These are phyloP conservation scores for Erpetoichthys calabaricus DNA, from an alignment of 2,797 vertebrate genomes.

Conservation along the genomic window DNA sequence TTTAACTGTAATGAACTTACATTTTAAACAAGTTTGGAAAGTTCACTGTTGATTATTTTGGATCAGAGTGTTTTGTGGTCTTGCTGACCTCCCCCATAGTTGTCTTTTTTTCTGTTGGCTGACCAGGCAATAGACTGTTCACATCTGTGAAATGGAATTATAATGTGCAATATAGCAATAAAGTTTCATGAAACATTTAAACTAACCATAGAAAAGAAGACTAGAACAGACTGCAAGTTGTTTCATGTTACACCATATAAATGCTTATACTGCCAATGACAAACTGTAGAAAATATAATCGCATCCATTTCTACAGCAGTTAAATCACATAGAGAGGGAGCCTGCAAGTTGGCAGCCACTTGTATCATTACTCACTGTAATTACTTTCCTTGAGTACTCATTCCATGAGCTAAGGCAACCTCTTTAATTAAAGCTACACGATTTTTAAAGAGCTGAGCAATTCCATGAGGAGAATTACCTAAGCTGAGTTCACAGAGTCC, in stretches of 20 bases:
- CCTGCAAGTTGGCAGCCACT: background rate
- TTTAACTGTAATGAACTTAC: no score
- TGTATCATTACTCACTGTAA: slow-evolving; percentile 10
- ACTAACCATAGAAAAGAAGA: no score
- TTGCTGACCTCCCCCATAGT: no score
- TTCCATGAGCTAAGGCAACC: slow-evolving; percentile 8
- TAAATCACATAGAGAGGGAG: slow-evolving; percentile 5
- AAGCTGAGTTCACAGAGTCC: background rate
- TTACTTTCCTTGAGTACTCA: slow-evolving; percentile 8
- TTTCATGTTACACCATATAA: slow-evolving; percentile 15
- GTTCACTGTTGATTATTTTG: no score
- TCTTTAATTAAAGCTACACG: slow-evolving; percentile 8
- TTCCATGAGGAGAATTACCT: background rate
- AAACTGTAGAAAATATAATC: slow-evolving; percentile 8
- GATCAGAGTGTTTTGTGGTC: no score
- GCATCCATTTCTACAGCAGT: slow-evolving; percentile 1
- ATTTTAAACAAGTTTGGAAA: no score
- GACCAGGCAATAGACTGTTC: no score
- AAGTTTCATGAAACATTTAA: no score
- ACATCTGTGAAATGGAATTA: no score
- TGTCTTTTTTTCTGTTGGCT: no score
- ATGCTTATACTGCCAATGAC: slow-evolving; percentile 13
- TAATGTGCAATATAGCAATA: no score
- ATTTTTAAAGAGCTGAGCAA: slow-evolving; percentile 1
- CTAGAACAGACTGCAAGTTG: no score